Base-by-base conservation (phyloP, 2,113 vertebrate genomes). In the Polypterus senegalus region DNA sequence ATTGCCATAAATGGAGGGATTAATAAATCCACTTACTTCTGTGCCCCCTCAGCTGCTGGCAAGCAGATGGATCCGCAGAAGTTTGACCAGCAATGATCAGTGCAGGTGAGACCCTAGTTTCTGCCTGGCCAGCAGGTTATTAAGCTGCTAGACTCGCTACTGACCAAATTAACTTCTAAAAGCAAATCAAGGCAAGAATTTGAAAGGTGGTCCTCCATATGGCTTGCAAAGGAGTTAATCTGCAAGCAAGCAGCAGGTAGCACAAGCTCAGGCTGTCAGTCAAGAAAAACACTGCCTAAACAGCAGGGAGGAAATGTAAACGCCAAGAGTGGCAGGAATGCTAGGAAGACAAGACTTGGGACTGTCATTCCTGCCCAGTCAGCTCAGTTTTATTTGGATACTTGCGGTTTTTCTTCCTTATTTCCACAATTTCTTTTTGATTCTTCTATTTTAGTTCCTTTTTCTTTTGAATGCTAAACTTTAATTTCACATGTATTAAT, bases 161-260 rank as follows among this genome's bases (percentile, higher is more conserved):
- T 58, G 5, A 4, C 56, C 56, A 58, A 58, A 58, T 58, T 58
- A 58, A 58, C 4, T 58, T 58, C 43, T 8, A 45, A 58, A 45
- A 58, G 56, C 46, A 45, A 58, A 58, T 45, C 46, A 45, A 58
- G 43, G 46, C 43, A 58, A 58, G 56, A 58, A 58, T 58, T 58
- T 58, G 27, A 58, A 58, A 58, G 56, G 56, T 58, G 3, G 56
- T 43, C 27, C 43, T 58, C 56, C 56, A 58, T 58, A 58, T 58
- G 56, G 56, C 43, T 7, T 58, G n/a, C n/a, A 58, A 58, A 58
- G 56, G 56, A 58, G 56, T n/a, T 58, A 58, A 58, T 58, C 56
- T 58, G 56, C 6, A 7, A 4, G 56, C 56, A 8, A 58, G 56
- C 56, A 58, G 56, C 56, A 58, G 3, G 56, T 58, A 58, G 56